phyloP scores from a whole-genome alignment of 2,888 invertebrate genomes.

The Schrankia costaestrigalis region DNA sequence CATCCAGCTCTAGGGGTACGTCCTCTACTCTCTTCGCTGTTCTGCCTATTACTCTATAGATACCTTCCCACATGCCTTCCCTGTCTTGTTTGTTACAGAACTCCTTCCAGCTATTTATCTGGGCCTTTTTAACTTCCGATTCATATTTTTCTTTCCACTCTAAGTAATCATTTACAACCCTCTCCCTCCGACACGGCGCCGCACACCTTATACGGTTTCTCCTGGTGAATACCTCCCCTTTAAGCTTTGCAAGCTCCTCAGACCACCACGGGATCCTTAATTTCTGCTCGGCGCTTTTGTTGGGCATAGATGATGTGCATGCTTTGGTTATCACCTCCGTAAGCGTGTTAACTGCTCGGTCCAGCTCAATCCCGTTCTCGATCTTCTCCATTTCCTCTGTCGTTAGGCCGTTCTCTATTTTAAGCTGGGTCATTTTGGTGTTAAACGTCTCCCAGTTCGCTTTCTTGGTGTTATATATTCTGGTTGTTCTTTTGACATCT shows the following conservation, averaged over 20 bases:
- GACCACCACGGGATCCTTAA: constrained; percentile 1
- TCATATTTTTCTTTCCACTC: neutral
- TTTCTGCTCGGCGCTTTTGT: too few relatives aligned
- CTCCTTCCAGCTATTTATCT: neutral
- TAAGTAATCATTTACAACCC: neutral
- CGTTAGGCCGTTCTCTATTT: neutral
- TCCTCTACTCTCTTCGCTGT: neutral
- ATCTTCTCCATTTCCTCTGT: neutral
- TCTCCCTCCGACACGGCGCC: neutral
- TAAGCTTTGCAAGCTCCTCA: too few relatives aligned
- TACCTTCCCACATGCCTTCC: neutral
- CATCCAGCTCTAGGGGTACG: neutral
- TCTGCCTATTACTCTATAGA: neutral
- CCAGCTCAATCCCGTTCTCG: too few relatives aligned
- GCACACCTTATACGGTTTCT: neutral
- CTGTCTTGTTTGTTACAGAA: neutral
- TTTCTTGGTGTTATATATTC: neutral
- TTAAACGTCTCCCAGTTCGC: neutral
- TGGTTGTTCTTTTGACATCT: neutral
- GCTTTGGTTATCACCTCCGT: neutral
- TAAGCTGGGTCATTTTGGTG: neutral
- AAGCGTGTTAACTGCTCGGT: neutral
- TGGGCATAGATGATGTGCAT: neutral
- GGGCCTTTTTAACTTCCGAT: neutral
- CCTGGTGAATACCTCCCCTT: neutral